Evolutionary conservation across 1,140 invertebrate genomes (phyloP).

Genomic region (Halictus rubicundus): DNA sequence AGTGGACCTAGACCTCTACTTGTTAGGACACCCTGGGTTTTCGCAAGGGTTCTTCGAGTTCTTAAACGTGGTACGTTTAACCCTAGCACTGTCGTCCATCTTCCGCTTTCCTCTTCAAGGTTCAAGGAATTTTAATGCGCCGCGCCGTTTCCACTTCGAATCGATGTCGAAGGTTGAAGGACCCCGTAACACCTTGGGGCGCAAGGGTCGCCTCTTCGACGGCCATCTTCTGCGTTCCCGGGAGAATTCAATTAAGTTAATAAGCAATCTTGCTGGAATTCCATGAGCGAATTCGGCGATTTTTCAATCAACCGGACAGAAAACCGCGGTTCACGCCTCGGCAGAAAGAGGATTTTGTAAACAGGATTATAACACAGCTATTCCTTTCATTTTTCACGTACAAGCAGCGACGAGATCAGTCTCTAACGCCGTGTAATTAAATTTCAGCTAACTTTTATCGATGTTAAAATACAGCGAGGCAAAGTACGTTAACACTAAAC

Average conservation of each 20-base stretch:
- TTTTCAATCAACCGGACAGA: not conserved
- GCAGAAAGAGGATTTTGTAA: too few species aligned
- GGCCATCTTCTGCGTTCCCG: not conserved
- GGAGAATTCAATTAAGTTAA: slow-evolving; percentile 3
- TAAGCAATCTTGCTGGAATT: not conserved
- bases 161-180: slow-evolving; percentile 9
- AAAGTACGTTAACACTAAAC: too few species aligned
- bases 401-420: too few species aligned
- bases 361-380: too few species aligned
- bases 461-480: too few species aligned
- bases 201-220: not conserved
- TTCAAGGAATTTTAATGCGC: not conserved
- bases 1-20: too few species aligned
- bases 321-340: not conserved
- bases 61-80: too few species aligned
- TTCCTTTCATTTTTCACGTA: too few species aligned
- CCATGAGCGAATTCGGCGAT: not conserved
- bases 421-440: too few species aligned
- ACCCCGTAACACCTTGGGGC: not conserved
- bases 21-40: too few species aligned
- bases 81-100: not conserved
- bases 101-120: not conserved
- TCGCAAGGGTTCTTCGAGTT: too few species aligned
- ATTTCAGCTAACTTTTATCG: too few species aligned
- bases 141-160: not conserved